phyloP scores from a whole-genome alignment of 2,797 vertebrate genomes.

The Perdix hodgsoniae region DNA sequence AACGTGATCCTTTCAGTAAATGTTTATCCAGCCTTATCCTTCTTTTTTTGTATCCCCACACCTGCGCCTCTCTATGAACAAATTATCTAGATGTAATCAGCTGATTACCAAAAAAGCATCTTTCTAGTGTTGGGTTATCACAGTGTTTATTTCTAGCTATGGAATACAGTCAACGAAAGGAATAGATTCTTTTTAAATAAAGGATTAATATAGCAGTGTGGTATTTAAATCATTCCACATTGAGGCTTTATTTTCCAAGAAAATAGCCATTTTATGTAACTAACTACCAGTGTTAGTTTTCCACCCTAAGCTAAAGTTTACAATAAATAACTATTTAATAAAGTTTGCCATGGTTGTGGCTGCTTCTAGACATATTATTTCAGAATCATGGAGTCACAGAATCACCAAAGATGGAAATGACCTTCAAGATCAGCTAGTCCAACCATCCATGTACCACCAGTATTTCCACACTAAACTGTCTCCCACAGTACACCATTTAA shows the following conservation, averaged over 20 bases:
- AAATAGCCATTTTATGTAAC: background rate
- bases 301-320: background rate
- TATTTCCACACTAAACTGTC: too few species aligned
- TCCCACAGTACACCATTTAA: too few species aligned
- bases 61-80: rapidly evolving
- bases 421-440: too few species aligned
- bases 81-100: background rate
- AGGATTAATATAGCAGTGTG: background rate
- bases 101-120: rapidly evolving
- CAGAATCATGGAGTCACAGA: too few species aligned
- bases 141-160: background rate
- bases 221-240: background rate
- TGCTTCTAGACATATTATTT: background rate
- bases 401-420: too few species aligned
- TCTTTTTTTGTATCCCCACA: background rate
- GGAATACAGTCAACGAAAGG: background rate
- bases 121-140: background rate
- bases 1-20: background rate
- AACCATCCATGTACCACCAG: too few species aligned
- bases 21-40: background rate
- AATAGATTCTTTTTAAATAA: background rate
- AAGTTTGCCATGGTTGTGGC: background rate
- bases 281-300: background rate
- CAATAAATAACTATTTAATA: background rate
- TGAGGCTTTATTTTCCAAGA: background rate